Evolutionary conservation across 2,113 vertebrate species (phyloP).

Genomic region (Bufo gargarizans): DNA sequence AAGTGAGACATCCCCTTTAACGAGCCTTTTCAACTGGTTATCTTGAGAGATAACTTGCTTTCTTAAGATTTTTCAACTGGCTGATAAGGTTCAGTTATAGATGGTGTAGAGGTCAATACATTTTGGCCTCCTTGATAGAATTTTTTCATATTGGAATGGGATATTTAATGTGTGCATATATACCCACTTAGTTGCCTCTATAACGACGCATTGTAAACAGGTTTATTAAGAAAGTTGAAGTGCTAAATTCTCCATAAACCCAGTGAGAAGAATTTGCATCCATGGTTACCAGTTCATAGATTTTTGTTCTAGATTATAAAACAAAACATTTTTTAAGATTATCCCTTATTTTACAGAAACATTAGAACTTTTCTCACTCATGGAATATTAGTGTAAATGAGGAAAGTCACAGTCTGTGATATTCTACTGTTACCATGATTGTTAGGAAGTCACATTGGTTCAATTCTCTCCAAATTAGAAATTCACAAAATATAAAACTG

Average conservation of each 20-base stretch:
- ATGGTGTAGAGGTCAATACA: background rate
- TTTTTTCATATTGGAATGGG: too few relatives aligned
- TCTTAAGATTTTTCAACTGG: background rate
- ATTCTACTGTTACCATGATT: background rate
- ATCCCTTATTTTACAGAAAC: background rate
- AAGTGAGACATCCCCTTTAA: background rate
- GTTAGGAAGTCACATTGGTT: background rate
- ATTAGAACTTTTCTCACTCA: background rate
- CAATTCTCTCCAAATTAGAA: background rate
- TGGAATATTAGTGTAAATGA: background rate
- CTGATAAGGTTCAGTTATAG: too few relatives aligned
- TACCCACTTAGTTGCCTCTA: background rate
- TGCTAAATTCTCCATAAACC: background rate
- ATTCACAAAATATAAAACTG: background rate
- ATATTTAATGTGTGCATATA: background rate
- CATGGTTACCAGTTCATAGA: background rate
- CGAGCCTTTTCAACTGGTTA: background rate
- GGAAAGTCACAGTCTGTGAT: background rate
- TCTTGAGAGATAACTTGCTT: background rate
- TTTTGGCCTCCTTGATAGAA: background rate
- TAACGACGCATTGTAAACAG: background rate
- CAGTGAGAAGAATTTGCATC: background rate
- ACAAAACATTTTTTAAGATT: too few relatives aligned
- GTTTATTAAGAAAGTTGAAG: background rate
- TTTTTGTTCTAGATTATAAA: background rate